These are phyloP conservation scores for Sinopyrophorus schimmeli DNA, from an alignment of 2,888 invertebrate species.

Conservation along the genomic window DNA sequence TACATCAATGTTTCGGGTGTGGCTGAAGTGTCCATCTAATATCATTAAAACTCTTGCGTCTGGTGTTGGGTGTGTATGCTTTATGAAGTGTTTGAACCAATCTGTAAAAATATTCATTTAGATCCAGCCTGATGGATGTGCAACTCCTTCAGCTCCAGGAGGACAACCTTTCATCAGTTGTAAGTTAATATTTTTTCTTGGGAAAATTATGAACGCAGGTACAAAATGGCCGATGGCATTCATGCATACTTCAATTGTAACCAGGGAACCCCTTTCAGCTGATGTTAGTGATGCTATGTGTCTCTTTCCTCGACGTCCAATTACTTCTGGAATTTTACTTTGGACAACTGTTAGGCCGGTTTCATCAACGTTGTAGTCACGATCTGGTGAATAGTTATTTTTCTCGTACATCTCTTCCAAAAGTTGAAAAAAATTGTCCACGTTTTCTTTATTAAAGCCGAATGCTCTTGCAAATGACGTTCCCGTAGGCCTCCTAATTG, in stretches of 20 bases:
- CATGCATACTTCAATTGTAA: not conserved
- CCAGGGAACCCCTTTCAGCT: constrained; percentile 25
- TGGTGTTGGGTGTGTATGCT: constrained; percentile 27
- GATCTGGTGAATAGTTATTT: constrained; percentile 30
- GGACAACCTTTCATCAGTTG: constrained; percentile 41
- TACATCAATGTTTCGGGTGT: constrained; percentile 27
- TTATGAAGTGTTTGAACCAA: constrained; percentile 34
- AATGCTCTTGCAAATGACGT: constrained; percentile 33
- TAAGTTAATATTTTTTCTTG: not conserved
- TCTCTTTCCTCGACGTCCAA: constrained; percentile 43
- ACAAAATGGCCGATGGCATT: constrained; percentile 2
- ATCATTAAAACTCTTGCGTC: constrained; percentile 24
- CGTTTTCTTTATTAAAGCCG: constrained; percentile 26
- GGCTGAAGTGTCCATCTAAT: not conserved
- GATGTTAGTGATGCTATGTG: constrained; percentile 44
- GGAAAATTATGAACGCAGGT: not conserved
- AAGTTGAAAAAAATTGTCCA: constrained; percentile 35
- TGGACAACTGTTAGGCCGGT: constrained; percentile 42
- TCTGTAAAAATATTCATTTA: constrained; percentile 19
- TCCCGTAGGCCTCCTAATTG: constrained; percentile 32
- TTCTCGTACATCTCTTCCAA: constrained; percentile 25
- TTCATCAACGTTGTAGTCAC: constrained; percentile 38
- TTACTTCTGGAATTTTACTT: no score
- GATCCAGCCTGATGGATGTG: not conserved
- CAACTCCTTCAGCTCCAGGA: not conserved